A percentile compares a stretch with the other conserved stretches of the same genome.
Conservation (phyloP, 2,113 vertebrate species). For the Calidris pygmaea region DNA sequence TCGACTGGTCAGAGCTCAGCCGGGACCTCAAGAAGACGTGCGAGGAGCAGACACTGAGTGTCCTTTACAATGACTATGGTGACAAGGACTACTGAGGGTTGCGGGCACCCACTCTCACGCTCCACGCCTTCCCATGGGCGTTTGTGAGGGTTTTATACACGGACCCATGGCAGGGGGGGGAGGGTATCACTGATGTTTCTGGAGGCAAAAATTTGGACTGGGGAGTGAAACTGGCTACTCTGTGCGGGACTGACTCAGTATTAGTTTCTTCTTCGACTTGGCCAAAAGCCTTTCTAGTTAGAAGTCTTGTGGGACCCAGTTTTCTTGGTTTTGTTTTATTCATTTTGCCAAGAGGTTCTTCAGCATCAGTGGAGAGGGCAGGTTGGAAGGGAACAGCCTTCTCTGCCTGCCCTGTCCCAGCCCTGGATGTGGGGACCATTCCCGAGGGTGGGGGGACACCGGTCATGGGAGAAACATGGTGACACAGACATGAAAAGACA, state of each 20-base stretch:
- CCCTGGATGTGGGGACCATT: background rate
- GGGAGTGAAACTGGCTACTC: background rate
- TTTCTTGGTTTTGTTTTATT: slow-evolving; percentile 56
- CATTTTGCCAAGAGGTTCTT: slow-evolving; percentile 50
- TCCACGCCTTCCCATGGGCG: background rate
- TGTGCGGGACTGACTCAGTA: slow-evolving; percentile 16
- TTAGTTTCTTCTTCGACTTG: slow-evolving; percentile 46
- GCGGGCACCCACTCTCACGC: background rate
- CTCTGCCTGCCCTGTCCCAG: background rate
- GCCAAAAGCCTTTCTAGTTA: slow-evolving; percentile 34
- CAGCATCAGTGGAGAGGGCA: background rate
- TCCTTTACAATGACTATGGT: slow-evolving; percentile 96
- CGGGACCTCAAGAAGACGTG: slow-evolving; percentile 93
- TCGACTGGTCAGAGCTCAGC: slow-evolving; percentile 91
- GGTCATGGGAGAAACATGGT: background rate
- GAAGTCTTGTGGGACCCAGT: slow-evolving; percentile 50
- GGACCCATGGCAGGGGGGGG: background rate
- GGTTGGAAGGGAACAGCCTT: background rate
- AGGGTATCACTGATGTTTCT: slow-evolving; percentile 14
- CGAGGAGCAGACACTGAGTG: slow-evolving; percentile 89
- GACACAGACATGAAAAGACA: background rate
- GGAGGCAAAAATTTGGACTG: background rate
- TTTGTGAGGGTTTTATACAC: slow-evolving; percentile 52
- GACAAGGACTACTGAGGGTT: slow-evolving; percentile 88
- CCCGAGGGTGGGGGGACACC: background rate